Evolutionary conservation across 2,113 vertebrate species (phyloP).

Genomic region (Tetrao urogallus): DNA sequence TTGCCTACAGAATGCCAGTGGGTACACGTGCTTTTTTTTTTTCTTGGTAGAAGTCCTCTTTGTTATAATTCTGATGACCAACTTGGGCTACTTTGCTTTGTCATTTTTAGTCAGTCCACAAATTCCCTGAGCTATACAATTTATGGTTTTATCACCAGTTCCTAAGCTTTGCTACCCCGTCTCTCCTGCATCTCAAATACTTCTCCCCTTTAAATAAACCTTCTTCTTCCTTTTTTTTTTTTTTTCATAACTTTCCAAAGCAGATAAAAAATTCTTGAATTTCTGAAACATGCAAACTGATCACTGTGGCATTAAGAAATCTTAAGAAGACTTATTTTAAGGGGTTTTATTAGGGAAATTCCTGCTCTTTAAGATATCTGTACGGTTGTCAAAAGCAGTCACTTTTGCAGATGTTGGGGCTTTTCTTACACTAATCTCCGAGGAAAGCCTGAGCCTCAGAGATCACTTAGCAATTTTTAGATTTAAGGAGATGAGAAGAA

Average conservation of each 20-base stretch:
- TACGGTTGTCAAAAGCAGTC: constrained; percentile 81
- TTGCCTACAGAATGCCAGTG: constrained; percentile 40
- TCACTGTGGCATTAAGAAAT: constrained; percentile 81
- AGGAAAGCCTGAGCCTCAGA: constrained; percentile 80
- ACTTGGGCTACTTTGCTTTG: constrained; percentile 71
- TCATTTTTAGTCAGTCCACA: constrained; percentile 71
- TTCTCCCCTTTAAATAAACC: constrained; percentile 76
- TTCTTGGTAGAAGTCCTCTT: constrained; percentile 49
- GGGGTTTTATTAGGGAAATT: constrained; percentile 81
- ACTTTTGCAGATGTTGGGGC: constrained; percentile 81
- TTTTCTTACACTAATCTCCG: constrained; percentile 82
- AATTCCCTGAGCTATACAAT: constrained; percentile 75
- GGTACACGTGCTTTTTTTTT: neutral
- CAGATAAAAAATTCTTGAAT: constrained; percentile 79
- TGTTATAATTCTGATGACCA: constrained; percentile 62
- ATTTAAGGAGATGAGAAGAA: constrained; percentile 82
- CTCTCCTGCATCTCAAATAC: constrained; percentile 73
- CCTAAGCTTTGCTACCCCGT: constrained; percentile 68
- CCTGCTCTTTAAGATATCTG: constrained; percentile 80
- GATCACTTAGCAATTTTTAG: constrained; percentile 83
- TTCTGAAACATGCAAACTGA: constrained; percentile 80
- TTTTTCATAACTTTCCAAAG: constrained; percentile 75
- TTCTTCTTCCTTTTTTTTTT: constrained; percentile 59
- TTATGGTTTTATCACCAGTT: constrained; percentile 72
- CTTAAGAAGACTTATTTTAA: constrained; percentile 82